Evolutionary conservation across 2,113 vertebrate genomes (phyloP).

Genomic region (Pavo muticus): DNA sequence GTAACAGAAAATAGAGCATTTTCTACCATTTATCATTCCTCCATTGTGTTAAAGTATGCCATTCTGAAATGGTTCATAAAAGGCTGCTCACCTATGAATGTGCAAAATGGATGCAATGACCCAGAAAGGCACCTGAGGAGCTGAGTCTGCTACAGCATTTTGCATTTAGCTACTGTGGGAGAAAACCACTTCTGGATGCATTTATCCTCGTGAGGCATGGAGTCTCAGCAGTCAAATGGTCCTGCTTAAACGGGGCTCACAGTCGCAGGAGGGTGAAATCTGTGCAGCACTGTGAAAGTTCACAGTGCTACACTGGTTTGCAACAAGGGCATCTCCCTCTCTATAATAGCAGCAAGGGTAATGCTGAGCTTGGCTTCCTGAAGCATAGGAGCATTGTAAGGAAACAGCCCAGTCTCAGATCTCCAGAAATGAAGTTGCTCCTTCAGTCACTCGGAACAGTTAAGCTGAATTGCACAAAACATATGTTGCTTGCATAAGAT

Average conservation of each 20-base stretch:
- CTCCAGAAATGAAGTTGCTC: background rate
- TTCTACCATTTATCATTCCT: background rate
- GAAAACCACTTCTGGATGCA: background rate
- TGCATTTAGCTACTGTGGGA: background rate
- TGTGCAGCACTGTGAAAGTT: background rate
- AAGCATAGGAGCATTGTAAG: background rate
- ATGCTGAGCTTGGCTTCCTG: background rate
- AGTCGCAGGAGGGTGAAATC: background rate
- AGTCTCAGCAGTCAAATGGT: background rate
- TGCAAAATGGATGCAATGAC: background rate
- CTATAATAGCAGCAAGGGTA: background rate
- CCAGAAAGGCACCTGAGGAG: background rate
- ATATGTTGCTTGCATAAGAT: conserved; percentile 59
- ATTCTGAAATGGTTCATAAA: background rate
- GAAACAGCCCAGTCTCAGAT: background rate
- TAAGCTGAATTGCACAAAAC: conserved; percentile 42
- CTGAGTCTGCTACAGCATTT: background rate
- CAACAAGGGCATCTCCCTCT: background rate
- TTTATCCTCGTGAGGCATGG: background rate
- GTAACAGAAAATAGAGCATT: background rate
- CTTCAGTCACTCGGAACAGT: conserved; percentile 12
- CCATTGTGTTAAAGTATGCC: background rate
- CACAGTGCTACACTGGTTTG: background rate
- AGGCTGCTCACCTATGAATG: background rate
- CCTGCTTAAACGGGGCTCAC: background rate